Conservation (phyloP, 2,888 invertebrate species). For the Lasioglossum morio region DNA sequence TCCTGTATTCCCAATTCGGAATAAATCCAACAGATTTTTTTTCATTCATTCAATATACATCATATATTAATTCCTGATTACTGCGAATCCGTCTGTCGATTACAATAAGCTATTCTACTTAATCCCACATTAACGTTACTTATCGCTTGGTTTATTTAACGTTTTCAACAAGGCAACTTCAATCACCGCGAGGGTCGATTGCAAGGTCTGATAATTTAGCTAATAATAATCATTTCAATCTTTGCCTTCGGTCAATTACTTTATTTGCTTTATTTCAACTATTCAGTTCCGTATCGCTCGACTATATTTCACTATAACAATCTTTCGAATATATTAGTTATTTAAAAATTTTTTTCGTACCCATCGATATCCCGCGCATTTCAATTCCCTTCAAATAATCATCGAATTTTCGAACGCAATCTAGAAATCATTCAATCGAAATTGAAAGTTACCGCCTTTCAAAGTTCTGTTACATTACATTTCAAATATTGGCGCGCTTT, state of each 20-base stretch:
- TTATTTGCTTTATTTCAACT: background rate
- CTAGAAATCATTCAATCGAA: background rate
- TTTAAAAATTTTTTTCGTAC: background rate
- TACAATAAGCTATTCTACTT: background rate
- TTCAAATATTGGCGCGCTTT: constrained; percentile 1
- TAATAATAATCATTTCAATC: background rate
- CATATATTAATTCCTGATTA: background rate
- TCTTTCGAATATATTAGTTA: background rate
- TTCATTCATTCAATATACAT: too few species aligned
- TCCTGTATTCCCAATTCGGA: background rate
- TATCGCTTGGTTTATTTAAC: background rate
- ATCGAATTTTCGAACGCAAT: background rate
- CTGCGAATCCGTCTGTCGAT: background rate
- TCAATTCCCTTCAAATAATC: background rate
- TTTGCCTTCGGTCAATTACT: background rate
- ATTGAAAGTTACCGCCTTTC: too few species aligned
- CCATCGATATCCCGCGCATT: background rate
- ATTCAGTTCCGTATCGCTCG: background rate
- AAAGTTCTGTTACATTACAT: background rate
- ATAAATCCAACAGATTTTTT: background rate
- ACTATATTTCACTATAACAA: background rate
- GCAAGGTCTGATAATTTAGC: background rate
- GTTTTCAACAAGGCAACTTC: background rate
- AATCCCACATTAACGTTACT: background rate
- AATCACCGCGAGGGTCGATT: background rate